Percentiles rank a stretch among this genome's conserved stretches.
phyloP scores from a whole-genome alignment of 1,140 invertebrate genomes.

The Drosophila pruinosa region DNA sequence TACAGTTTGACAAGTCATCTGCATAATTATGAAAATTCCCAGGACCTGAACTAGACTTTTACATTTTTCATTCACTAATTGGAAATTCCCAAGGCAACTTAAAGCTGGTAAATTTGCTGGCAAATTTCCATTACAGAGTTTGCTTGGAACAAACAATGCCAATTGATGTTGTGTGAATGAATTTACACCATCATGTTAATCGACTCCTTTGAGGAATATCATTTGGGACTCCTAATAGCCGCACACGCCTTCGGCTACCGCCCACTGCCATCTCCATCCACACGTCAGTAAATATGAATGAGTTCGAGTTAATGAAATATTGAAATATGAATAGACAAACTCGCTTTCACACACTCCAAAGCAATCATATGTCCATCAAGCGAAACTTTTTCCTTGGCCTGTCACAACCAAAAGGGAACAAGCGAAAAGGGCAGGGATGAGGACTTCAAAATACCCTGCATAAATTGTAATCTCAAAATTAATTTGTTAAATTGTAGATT shows the following conservation, averaged over 20 bases:
- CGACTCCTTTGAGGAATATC: background rate
- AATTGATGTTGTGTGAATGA: conserved; percentile 34
- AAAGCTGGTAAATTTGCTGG: conserved; percentile 30
- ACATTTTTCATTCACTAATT: conserved; percentile 67
- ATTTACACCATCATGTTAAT: conserved; percentile 27
- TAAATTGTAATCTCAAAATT: background rate
- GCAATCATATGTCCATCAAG: conserved; percentile 64
- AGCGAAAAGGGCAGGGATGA: background rate
- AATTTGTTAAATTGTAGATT: background rate
- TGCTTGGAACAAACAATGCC: conserved; percentile 24
- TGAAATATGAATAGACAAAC: conserved; percentile 57
- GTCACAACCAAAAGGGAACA: conserved; percentile 27
- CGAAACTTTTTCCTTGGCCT: conserved; percentile 13
- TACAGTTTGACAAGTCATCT: conserved; percentile 51
- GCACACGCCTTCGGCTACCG: conserved; percentile 7
- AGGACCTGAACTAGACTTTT: conserved; percentile 35
- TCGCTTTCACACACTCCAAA: conserved; percentile 17
- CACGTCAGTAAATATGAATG: conserved; percentile 18
- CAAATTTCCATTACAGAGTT: conserved; percentile 35
- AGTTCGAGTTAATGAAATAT: conserved; percentile 48
- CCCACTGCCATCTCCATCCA: background rate
- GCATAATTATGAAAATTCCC: conserved; percentile 72
- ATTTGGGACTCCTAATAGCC: conserved; percentile 8
- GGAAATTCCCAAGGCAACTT: conserved; percentile 58
- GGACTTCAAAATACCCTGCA: conserved; percentile 2